These are phyloP conservation scores for Megathymus violae DNA, from an alignment of 1,140 invertebrate genomes.

Conservation along the genomic window DNA sequence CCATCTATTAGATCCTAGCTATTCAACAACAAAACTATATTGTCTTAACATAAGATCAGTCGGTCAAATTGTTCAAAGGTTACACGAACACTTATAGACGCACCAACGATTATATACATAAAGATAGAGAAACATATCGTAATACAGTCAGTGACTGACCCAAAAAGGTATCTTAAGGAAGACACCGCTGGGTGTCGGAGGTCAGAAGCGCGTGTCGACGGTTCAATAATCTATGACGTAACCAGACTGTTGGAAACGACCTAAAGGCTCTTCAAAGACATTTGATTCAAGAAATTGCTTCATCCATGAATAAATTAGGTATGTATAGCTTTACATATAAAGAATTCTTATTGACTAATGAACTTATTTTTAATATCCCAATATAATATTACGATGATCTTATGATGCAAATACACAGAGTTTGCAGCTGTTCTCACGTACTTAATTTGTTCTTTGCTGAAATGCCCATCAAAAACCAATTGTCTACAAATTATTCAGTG, in stretches of 20 bases:
- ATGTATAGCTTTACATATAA: too few species aligned
- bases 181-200: constrained; percentile 57
- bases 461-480: constrained; percentile 62
- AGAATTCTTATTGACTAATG: background rate
- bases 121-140: constrained; percentile 38
- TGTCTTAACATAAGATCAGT: too few species aligned
- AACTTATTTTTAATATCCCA: background rate
- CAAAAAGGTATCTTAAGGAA: constrained; percentile 56
- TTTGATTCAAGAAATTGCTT: too few species aligned
- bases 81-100: too few species aligned
- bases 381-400: background rate
- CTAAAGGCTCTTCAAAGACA: constrained; percentile 25
- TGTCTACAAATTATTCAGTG: constrained; percentile 64
- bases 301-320: too few species aligned
- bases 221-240: constrained; percentile 67
- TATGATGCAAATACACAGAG: background rate
- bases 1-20: too few species aligned
- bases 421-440: constrained; percentile 11
- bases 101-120: background rate
- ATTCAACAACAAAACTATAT: too few species aligned
- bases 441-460: constrained; percentile 29
- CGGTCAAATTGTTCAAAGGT: too few species aligned
- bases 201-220: constrained; percentile 53
- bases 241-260: constrained; percentile 50
- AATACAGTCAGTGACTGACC: too few species aligned